Conservation (phyloP, 2,113 vertebrate species). For the Casuarius casuarius region DNA sequence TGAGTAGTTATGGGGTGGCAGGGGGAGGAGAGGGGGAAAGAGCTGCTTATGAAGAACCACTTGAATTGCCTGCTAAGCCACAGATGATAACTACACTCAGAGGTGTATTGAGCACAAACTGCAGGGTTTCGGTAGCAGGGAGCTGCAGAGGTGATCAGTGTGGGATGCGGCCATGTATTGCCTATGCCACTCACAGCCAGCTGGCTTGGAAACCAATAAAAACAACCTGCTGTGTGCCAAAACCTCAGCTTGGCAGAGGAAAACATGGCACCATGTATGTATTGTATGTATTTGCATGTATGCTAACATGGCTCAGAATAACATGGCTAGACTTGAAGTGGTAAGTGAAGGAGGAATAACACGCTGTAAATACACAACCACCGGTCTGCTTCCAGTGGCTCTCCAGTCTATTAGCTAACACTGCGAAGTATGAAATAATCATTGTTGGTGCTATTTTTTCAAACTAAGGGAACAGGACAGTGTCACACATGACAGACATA, state of each 20-base stretch:
- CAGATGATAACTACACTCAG: not conserved
- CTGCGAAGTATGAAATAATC: not conserved
- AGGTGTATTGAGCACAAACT: accelerated
- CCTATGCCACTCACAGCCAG: not conserved
- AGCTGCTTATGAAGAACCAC: not conserved
- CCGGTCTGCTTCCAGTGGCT: not conserved
- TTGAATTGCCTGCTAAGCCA: not conserved
- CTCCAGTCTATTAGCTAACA: not conserved
- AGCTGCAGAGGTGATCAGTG: accelerated
- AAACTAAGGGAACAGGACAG: not conserved
- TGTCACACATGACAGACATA: not conserved
- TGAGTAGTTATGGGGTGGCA: not conserved
- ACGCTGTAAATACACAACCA: not conserved
- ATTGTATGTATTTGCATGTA: too few species aligned
- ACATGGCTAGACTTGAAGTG: not conserved
- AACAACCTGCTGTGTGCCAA: not conserved
- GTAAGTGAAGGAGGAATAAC: not conserved
- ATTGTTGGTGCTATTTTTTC: not conserved
- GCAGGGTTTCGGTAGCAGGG: accelerated
- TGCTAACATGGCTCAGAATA: not conserved
- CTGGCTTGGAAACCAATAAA: not conserved
- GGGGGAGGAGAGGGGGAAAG: too few species aligned
- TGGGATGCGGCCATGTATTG: accelerated
- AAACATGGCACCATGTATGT: too few species aligned
- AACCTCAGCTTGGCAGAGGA: not conserved